Evolutionary conservation across 2,113 vertebrate genomes (phyloP), one percentile per base, ranked within the genome.

Genomic region (Tragelaphus scriptus): DNA sequence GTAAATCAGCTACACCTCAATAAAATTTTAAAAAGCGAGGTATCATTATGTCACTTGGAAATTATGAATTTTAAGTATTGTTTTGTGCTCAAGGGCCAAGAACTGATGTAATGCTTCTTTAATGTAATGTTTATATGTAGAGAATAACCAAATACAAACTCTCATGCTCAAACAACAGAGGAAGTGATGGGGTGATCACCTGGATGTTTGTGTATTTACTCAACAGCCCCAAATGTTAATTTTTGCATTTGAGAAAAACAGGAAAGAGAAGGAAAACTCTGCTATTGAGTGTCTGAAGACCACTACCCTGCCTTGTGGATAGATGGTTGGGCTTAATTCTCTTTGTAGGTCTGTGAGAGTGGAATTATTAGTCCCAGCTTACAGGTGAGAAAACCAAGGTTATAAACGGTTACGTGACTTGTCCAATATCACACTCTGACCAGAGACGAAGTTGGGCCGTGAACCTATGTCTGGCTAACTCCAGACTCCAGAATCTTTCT

Each of bases 221-320:
- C 40, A 59, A 36, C 77, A 63, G 77, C 49, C 58, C 25, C 58
- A 94, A 65, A 68, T 49, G 36, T 51, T 85, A 87, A 80, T 51
- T 94, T 85, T 95, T 81, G 25, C 44, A 75, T 91, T 77, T 87
- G 55, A 30, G 87, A 96, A 71, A 95, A 92, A 59, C 26, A 71
- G 28, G 16, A 40, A 88, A 59, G 12, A 16, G 36, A 80, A 23
- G 2, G 5, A n/a, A n/a, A 12, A 3, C 0, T 77, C 40, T 88
- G 44, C 47, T 40, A 17, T 4, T 47, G 55, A 56, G 44, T 71
- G 16, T 68, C 26, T 77, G 25, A 91, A 85, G 32, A 63, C 25
- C 6, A 11, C 19, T n/a, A 2, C 32, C 25, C 44, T 32, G 25
- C 25, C 53, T 28, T 90, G 36, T 26, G 13, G 12, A 10, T 32